A percentile compares a stretch with the other conserved stretches of the same genome.
These are phyloP conservation scores for Mystacides longicornis DNA, from an alignment of 2,888 invertebrate genomes.

Conservation along the genomic window DNA sequence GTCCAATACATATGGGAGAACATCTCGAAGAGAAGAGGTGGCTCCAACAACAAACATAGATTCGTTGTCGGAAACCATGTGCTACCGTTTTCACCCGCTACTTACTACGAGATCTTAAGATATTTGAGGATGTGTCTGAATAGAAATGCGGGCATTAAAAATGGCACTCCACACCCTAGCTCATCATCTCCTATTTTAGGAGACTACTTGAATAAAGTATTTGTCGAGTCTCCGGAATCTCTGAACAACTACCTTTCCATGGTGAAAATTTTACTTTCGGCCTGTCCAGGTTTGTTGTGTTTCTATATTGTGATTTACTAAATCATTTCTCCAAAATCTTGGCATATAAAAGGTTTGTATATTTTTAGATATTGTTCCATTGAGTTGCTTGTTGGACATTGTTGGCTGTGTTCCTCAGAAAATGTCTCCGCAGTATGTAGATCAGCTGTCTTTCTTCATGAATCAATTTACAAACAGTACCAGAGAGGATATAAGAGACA, in stretches of 20 bases:
- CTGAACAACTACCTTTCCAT: slow-evolving; percentile 61
- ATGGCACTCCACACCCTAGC: slow-evolving; percentile 54
- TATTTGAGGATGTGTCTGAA: slow-evolving; percentile 77
- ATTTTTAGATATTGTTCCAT: slow-evolving; percentile 51
- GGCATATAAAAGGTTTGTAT: not conserved
- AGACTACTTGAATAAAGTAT: slow-evolving; percentile 52
- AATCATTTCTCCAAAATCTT: not conserved
- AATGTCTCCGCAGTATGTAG: slow-evolving; percentile 56
- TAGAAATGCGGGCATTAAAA: slow-evolving; percentile 45
- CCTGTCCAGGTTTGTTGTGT: slow-evolving; percentile 52
- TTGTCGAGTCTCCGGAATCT: slow-evolving; percentile 48
- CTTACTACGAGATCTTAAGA: slow-evolving; percentile 71
- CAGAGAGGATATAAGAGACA: slow-evolving; percentile 68
- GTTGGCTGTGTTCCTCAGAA: slow-evolving; percentile 73
- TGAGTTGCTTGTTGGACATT: slow-evolving; percentile 75
- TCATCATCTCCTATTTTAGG: slow-evolving; percentile 60
- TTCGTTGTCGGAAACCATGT: slow-evolving; percentile 58
- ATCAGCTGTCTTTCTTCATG: slow-evolving; percentile 57
- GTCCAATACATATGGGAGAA: slow-evolving; percentile 64
- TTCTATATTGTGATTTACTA: not conserved
- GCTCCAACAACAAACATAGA: slow-evolving; percentile 49
- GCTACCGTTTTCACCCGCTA: slow-evolving; percentile 62
- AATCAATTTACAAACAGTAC: slow-evolving; percentile 58
- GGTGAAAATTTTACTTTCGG: slow-evolving; percentile 56
- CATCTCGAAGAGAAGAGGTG: slow-evolving; percentile 53